phyloP scores from a whole-genome alignment of 2,888 invertebrate genomes.

The Pocota personata region DNA sequence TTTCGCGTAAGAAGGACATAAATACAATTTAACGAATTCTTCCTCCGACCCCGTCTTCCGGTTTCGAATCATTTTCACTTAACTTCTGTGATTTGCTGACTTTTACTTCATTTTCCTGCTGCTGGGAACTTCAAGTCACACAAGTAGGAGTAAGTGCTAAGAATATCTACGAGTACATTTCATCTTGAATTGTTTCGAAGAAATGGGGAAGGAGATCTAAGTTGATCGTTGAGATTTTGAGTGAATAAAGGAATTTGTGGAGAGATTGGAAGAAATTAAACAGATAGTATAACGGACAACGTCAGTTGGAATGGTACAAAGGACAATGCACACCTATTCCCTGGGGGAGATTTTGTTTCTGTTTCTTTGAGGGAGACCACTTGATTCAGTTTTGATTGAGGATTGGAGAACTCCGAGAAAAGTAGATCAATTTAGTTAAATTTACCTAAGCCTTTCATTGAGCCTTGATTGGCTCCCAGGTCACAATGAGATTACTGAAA shows the following conservation, averaged over 20 bases:
- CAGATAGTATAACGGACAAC: neutral
- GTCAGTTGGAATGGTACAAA: constrained; percentile 6
- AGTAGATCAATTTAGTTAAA: neutral
- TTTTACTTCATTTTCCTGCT: neutral
- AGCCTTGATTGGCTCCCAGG: no score
- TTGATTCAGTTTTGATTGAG: neutral
- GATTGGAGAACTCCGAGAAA: neutral
- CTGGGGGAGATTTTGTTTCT: neutral
- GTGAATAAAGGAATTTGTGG: constrained; percentile 15
- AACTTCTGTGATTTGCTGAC: neutral
- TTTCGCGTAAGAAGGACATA: neutral
- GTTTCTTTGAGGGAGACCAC: neutral
- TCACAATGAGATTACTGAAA: no score
- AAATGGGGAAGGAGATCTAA: neutral
- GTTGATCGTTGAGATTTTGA: constrained; percentile 11
- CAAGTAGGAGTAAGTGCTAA: constrained; percentile 5
- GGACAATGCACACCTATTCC: neutral
- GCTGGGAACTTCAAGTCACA: neutral
- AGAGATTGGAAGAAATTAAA: constrained; percentile 26
- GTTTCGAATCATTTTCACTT: neutral
- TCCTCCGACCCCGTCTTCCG: no score
- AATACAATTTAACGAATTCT: neutral
- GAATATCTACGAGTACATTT: constrained; percentile 16
- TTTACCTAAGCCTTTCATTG: no score
- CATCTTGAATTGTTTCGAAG: constrained; percentile 3